Evolutionary conservation across 1,140 invertebrate species (phyloP), one percentile per base, ranked within the genome.

Genomic region (Solen grandis): DNA sequence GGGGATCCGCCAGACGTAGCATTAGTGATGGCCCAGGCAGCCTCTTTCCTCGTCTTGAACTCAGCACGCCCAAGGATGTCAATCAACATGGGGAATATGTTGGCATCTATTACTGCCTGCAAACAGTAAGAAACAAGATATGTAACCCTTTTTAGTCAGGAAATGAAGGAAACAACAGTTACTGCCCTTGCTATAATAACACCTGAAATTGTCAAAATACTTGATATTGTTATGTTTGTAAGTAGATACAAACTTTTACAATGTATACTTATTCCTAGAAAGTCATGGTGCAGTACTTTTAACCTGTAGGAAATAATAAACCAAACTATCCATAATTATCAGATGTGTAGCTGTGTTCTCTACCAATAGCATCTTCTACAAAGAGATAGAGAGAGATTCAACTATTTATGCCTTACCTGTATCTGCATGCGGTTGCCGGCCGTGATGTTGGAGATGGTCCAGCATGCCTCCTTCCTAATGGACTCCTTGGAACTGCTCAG

Each of bases 391-490:
- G n/a, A n/a, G n/a, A n/a, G n/a, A n/a, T n/a, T n/a, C n/a, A n/a
- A n/a, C n/a, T n/a, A n/a, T n/a, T n/a, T n/a, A n/a, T n/a, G 19
- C 41, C 8, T 8, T 65, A 96, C 95, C 93, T 97, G 96, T 85
- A 98, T 98, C 93, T 99, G 98, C 86, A 95, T 94, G 60, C 96
- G 94, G 93, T 99, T 99, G 62, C 98, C 98, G 69, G 98, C 98
- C 2, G 98, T 99, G 66, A 99, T 99, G 93, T 99, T 99, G 50
- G 97, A 99, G 83, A 99, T 96, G 55, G 98, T 99, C 98, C 98
- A 99, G 90, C 97, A 99, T 5, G 98, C 97, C 93, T 99, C 98
- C 93, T 99, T 99, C 66, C 96, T 94, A 59, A 99, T 95, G 31
- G 95, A 95, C 92, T 99, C 98, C 87, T 96, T 96, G 22, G 89